Base-by-base conservation (phyloP, 2,888 invertebrate species). In the Lissocephala sabroskyi region DNA sequence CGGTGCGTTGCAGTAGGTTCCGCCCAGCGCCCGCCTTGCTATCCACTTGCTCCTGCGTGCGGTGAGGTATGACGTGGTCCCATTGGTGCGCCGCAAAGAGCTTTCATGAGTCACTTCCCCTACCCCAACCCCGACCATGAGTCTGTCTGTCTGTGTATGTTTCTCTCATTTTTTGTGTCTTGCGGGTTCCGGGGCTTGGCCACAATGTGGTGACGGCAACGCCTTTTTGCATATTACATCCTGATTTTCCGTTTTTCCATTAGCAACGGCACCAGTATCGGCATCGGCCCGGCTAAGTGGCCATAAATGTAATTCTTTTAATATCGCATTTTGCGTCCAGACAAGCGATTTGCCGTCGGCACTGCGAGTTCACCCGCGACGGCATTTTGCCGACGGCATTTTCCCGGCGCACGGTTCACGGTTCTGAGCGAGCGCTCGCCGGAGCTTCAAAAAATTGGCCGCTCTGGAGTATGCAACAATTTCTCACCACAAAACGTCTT, bases 21-120 rank as follows among this genome's bases (percentile, higher is more conserved):
- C 23, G 47, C 17, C 32, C 11, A 13, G 16, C 50, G 55, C 50
- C 44, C 32, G 53, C 52, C 57, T 49, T 45, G 48, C 23, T 41
- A 51, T 46, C 44, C 60, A 54, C 41, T 10, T 48, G 41, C 32
- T 6, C 50, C 28, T 48, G 35, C 44, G 41, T 43, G 37, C 17
- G 71, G 73, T 73, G 83, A 82, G 80, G 82, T 82, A 84, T 82
- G 85, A 83, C 83, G 83, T 82, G 84, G 84, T 85, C 80, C 83
- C 79, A 85, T 84, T 85, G 85, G 85, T 85, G 84, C 83, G 85
- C 84, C 85, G 74, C 85, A 85, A 84, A 84, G 84, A 84, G 82
- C 83, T 84, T 83, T 81, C 82, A 80, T 79, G 81, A 79, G 76
- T 75, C 68, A 17, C 11, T 11, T 45, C 29, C 28, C 19, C 14